phyloP scores from a whole-genome alignment of 2,888 invertebrate genomes.

The Acleris laterana region DNA sequence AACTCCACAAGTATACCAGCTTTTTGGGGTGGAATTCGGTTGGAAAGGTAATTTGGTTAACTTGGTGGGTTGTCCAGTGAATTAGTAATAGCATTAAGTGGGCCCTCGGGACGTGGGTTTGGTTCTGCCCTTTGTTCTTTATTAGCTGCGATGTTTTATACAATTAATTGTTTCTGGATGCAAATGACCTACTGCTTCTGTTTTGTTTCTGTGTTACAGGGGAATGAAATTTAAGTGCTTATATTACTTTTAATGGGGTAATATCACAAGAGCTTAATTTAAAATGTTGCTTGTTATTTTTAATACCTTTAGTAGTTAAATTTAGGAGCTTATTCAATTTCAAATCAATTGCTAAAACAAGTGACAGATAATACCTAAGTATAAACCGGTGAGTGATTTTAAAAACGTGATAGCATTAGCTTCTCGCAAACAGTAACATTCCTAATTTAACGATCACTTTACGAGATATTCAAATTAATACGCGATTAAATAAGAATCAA shows the following conservation, averaged over 20 bases:
- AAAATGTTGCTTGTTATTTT: not conserved
- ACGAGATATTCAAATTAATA: constrained; percentile 30
- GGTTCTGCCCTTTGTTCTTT: constrained; percentile 36
- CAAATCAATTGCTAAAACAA: constrained; percentile 9
- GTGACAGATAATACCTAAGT: constrained; percentile 13
- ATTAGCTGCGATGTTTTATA: constrained; percentile 37
- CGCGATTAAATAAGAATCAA: constrained; percentile 31
- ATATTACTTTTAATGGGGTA: constrained; percentile 1
- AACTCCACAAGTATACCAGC: not conserved
- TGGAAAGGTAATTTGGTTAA: constrained; percentile 47
- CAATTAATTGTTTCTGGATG: constrained; percentile 37
- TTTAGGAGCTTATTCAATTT: not conserved
- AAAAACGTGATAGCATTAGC: constrained; percentile 30
- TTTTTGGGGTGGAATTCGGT: constrained; percentile 4
- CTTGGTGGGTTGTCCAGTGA: constrained; percentile 66
- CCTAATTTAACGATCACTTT: constrained; percentile 32
- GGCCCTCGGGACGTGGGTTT: constrained; percentile 56
- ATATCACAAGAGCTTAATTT: not conserved
- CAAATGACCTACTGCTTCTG: constrained; percentile 24
- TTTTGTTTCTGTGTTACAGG: constrained; percentile 17
- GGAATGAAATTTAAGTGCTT: constrained; percentile 14
- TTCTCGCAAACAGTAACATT: constrained; percentile 30
- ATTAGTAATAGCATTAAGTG: constrained; percentile 77
- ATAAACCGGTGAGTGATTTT: constrained; percentile 26
- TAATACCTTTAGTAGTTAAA: constrained; percentile 1